Percentiles rank a stretch among this genome's conserved stretches.
Evolutionary conservation across 1,140 invertebrate genomes (phyloP).

Genomic region (Bombus ignitus): DNA sequence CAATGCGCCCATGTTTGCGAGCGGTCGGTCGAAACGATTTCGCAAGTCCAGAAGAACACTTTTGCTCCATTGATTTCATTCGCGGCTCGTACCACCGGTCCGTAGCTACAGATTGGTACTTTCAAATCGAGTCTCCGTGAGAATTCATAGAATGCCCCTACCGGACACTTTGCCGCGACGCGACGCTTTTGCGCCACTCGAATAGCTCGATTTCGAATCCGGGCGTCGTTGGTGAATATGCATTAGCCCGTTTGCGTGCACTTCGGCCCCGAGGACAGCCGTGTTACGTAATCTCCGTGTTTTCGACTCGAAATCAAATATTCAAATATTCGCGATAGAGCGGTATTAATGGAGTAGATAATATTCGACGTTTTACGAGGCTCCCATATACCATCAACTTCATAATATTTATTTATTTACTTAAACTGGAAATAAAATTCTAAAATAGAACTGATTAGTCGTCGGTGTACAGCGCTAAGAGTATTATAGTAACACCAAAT

Average conservation of each 20-base stretch:
- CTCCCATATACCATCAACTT: too few relatives aligned
- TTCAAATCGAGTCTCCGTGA: conserved; percentile 66
- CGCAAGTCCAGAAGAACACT: conserved; percentile 63
- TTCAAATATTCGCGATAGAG: not conserved
- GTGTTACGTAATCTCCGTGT: conserved; percentile 48
- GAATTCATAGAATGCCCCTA: conserved; percentile 63
- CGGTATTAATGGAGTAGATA: not conserved
- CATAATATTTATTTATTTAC: too few relatives aligned
- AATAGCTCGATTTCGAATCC: conserved; percentile 12
- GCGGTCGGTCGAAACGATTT: conserved; percentile 54
- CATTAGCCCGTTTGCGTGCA: conserved; percentile 39
- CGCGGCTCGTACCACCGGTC: conserved; percentile 37
- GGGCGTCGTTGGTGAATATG: conserved; percentile 54
- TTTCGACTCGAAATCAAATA: not conserved
- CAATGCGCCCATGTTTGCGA: conserved; percentile 36
- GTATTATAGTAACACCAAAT: too few relatives aligned
- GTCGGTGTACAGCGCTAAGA: too few relatives aligned
- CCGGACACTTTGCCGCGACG: conserved; percentile 55
- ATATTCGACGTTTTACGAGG: not conserved
- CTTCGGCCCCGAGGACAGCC: conserved; percentile 3
- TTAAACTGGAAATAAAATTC: too few relatives aligned
- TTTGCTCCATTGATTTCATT: conserved; percentile 57
- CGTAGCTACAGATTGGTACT: conserved; percentile 49
- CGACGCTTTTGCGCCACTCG: conserved; percentile 18
- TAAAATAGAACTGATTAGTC: too few relatives aligned